Conservation (phyloP, 2,888 invertebrate genomes). For the Watsonalla cultraria region DNA sequence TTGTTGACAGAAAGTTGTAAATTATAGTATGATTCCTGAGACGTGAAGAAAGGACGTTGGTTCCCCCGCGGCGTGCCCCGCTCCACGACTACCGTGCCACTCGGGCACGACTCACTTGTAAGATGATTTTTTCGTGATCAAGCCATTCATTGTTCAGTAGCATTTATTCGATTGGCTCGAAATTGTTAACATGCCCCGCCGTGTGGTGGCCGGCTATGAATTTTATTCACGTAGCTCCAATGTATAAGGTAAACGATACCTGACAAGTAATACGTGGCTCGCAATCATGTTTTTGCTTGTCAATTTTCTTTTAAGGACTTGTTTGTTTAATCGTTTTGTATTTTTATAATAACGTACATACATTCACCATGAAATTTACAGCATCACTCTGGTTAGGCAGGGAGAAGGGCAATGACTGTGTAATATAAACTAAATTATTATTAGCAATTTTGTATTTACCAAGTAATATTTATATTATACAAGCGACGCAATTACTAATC, state of each 20-base stretch:
- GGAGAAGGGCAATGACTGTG: too few relatives aligned
- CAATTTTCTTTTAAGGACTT: conserved; percentile 1
- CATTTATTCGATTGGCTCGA: conserved; percentile 66
- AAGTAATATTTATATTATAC: too few relatives aligned
- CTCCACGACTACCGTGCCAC: conserved; percentile 62
- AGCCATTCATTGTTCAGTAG: conserved; percentile 74
- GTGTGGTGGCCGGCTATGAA: conserved; percentile 35
- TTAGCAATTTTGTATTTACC: too few relatives aligned
- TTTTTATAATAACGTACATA: neutral
- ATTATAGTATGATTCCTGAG: conserved; percentile 5
- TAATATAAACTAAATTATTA: too few relatives aligned
- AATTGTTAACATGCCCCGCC: conserved; percentile 59
- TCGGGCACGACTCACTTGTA: conserved; percentile 69
- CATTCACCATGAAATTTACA: too few relatives aligned
- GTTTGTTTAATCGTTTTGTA: neutral
- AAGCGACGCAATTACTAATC: too few relatives aligned
- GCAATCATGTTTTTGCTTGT: conserved; percentile 7
- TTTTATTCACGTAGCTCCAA: conserved; percentile 43
- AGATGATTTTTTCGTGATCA: conserved; percentile 77
- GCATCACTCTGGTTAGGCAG: too few relatives aligned
- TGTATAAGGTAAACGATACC: conserved; percentile 20
- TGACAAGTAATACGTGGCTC: conserved; percentile 21
- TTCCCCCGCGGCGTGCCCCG: conserved; percentile 11
- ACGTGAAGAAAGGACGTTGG: conserved; percentile 13
- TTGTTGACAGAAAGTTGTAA: conserved; percentile 5